phyloP scores from a whole-genome alignment of 1,140 invertebrate species.

The Akabosia matsudoensis region DNA sequence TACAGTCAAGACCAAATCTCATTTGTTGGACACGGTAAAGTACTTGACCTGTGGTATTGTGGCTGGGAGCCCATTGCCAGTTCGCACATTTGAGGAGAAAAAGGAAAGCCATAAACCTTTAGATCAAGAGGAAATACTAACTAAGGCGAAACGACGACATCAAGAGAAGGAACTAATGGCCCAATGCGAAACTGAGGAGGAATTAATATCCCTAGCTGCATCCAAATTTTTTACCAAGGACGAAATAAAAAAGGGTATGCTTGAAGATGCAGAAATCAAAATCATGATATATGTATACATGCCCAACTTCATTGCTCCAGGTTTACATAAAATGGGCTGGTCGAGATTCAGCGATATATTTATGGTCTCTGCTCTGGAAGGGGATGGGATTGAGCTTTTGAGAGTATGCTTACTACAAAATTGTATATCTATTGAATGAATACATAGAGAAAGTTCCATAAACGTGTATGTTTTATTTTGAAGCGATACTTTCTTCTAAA shows the following conservation, averaged over 20 bases:
- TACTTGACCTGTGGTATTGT: constrained; percentile 64
- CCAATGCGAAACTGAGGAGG: not conserved
- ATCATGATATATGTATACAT: not conserved
- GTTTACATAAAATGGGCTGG: constrained; percentile 59
- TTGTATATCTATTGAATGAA: not conserved
- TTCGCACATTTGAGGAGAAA: constrained; percentile 1
- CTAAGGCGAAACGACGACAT: constrained; percentile 23
- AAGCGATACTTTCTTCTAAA: constrained; percentile 68
- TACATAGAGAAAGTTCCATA: not conserved
- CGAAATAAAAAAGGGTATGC: constrained; percentile 15
- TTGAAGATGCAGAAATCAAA: not conserved
- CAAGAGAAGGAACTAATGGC: constrained; percentile 11
- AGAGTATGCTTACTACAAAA: constrained; percentile 55
- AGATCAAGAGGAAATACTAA: constrained; percentile 50
- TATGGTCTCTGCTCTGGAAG: constrained; percentile 77
- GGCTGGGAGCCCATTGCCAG: constrained; percentile 45
- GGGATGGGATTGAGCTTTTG: constrained; percentile 71
- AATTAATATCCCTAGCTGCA: not conserved
- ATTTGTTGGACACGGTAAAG: constrained; percentile 67
- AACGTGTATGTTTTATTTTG: not conserved
- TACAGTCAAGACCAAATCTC: constrained; percentile 68
- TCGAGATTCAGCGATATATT: constrained; percentile 79
- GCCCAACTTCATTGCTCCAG: not conserved
- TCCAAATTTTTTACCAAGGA: not conserved
- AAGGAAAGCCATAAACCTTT: not conserved